Base-by-base conservation (phyloP, 2,888 invertebrate genomes). In the Leucozona laternaria region DNA sequence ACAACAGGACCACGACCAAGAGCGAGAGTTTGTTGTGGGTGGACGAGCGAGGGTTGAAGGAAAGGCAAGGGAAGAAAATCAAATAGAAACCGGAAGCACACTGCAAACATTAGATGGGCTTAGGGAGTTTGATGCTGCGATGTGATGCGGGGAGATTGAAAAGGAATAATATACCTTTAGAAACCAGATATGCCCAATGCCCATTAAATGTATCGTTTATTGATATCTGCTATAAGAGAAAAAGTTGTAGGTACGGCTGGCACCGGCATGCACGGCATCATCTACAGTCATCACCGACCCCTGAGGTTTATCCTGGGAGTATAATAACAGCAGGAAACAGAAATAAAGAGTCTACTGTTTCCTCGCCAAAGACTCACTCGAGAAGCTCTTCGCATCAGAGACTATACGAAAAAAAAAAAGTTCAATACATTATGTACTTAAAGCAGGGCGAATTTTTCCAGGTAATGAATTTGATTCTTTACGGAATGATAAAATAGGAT, bases 181-280 rank as follows among this genome's bases (percentile, higher is more conserved):
- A 70, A 73, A 64, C 31, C 72, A 78, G 77, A 84, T 77, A 77
- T 84, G 71, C 84, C 80, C 66, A 71, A 78, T 83, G 76, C 76
- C 88, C 88, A 88, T 88, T 88, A 88, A 88, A 88, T 80, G 87
- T 88, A 88, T 88, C 85, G 88, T 80, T 88, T 88, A 88, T 88
- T 88, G 88, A 88, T 85, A 88, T 87, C 83, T 78, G 28, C 5
- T 28, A 53, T 60, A 40, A 40, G 70, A 64, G 58, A 71, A 60
- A 62, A 64, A 79, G 45, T 45, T 75, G 13, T 11, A 31, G n/a
- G 64, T 11, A 31, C 25, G 64, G 4, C 17, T 48, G 66, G 31
- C 48, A 48, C 13, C 2, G 34, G 11, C 58, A 2, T 15, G n/a
- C n/a, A n/a, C n/a, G n/a, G n/a, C 17, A 43, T 43, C 15, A 28